Conservation (phyloP, 2,888 invertebrate genomes). For the Eupithecia exiguata region DNA sequence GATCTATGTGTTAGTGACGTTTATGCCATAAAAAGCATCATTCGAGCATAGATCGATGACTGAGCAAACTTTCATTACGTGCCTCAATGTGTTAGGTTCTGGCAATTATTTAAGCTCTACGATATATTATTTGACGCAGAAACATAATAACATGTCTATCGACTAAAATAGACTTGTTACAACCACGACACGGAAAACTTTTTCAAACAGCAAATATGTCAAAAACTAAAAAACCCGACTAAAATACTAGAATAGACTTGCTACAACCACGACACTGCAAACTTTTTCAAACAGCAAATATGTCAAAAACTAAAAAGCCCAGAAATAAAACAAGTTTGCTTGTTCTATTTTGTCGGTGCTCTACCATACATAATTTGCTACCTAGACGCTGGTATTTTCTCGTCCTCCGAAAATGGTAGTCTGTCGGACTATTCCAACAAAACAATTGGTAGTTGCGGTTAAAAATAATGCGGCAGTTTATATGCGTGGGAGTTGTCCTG, state of each 20-base stretch:
- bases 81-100: not conserved
- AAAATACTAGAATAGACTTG: not conserved
- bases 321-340: not conserved
- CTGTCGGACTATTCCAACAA: conserved; percentile 19
- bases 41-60: too few relatives aligned
- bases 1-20: too few relatives aligned
- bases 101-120: not conserved
- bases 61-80: too few relatives aligned
- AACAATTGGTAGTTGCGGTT: conserved; percentile 23
- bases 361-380: not conserved
- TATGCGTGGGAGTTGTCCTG: conserved; percentile 23
- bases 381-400: conserved; percentile 17
- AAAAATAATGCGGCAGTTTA: conserved; percentile 32
- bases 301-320: too few relatives aligned
- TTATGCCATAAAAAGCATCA: too few relatives aligned
- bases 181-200: not conserved
- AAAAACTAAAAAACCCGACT: not conserved
- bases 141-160: not conserved
- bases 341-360: not conserved
- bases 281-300: not conserved
- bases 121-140: not conserved
- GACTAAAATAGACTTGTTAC: not conserved
- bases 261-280: not conserved
- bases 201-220: too few relatives aligned
- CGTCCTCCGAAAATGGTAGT: conserved; percentile 22